Percentiles rank a stretch among this genome's conserved stretches.
Conservation (phyloP, 2,113 vertebrate genomes). For the Cebidichthys violaceus region DNA sequence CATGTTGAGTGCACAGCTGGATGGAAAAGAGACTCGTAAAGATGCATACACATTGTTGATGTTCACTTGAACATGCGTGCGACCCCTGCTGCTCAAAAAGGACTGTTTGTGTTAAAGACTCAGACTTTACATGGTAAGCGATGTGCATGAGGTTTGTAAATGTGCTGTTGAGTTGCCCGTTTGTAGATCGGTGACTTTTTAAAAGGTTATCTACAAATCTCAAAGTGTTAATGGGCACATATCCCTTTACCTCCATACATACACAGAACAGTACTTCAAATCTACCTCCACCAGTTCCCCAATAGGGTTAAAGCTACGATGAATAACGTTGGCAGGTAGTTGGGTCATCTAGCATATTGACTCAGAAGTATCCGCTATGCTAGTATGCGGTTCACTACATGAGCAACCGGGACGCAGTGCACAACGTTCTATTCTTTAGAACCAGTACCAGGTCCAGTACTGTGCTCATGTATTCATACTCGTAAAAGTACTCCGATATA, state of each 20-base stretch:
- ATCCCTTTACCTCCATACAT: not conserved
- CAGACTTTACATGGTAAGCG: slow-evolving; percentile 25
- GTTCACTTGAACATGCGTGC: not conserved
- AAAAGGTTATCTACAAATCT: slow-evolving; percentile 11
- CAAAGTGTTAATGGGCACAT: not conserved
- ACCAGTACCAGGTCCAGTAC: no score
- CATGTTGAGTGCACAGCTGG: slow-evolving; percentile 8
- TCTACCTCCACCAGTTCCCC: not conserved
- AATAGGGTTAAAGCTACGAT: not conserved
- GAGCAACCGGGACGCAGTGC: not conserved
- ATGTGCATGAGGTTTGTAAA: slow-evolving; percentile 16
- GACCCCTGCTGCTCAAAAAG: slow-evolving; percentile 37
- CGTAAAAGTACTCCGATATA: no score
- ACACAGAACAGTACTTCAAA: not conserved
- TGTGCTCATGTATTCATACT: no score
- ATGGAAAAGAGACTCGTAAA: slow-evolving; percentile 42
- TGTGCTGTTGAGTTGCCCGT: not conserved
- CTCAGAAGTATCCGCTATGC: not conserved
- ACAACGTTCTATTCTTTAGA: not conserved
- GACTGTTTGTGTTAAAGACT: slow-evolving; percentile 36
- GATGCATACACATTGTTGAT: slow-evolving; percentile 25
- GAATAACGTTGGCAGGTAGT: not conserved
- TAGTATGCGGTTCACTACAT: no score
- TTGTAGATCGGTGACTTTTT: slow-evolving; percentile 1
- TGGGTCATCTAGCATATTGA: not conserved